Evolutionary conservation across 2,888 invertebrate species (phyloP), one percentile per base, ranked within the genome.

Genomic region (Pristionchus fissidentatus): DNA sequence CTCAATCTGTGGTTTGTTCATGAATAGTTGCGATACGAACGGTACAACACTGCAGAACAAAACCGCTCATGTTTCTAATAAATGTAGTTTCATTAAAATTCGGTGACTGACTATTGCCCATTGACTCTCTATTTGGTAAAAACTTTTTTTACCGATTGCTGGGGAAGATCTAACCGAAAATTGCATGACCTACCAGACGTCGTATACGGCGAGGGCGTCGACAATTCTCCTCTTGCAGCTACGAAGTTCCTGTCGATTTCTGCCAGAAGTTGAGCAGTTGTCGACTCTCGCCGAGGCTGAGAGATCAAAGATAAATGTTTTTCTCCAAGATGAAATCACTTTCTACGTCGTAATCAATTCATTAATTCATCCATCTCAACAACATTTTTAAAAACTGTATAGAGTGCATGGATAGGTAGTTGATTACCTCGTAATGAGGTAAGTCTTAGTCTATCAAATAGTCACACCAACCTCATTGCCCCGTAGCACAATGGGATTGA

Each of bases 121-220:
- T n/a, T n/a, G n/a, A n/a, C n/a, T n/a, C n/a, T n/a, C n/a, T n/a
- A n/a, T n/a, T n/a, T n/a, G n/a, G n/a, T n/a, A n/a, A n/a, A n/a
- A n/a, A n/a, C n/a, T n/a, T n/a, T n/a, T n/a, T n/a, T n/a, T n/a
- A n/a, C n/a, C n/a, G n/a, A n/a, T n/a, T n/a, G n/a, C n/a, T n/a
- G n/a, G n/a, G n/a, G n/a, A n/a, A n/a, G n/a, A n/a, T n/a, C n/a
- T n/a, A n/a, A n/a, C n/a, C n/a, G n/a, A n/a, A n/a, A n/a, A n/a
- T n/a, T 7, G 4, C 26, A 2, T 57, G 0, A 29, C 66, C 15
- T 10, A 81, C 81, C 83, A n/a, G 83, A 83, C 19, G 83, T 57
- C 1, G 83, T 83, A 15, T 83, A 83, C 29, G 83, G 83, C 26
- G 83, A 83, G 5, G 83, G 83, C 10, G 83, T 83, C 22, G 83